Evolutionary conservation across 2,888 invertebrate genomes (phyloP).

Genomic region (Ichneumoninae sp.): DNA sequence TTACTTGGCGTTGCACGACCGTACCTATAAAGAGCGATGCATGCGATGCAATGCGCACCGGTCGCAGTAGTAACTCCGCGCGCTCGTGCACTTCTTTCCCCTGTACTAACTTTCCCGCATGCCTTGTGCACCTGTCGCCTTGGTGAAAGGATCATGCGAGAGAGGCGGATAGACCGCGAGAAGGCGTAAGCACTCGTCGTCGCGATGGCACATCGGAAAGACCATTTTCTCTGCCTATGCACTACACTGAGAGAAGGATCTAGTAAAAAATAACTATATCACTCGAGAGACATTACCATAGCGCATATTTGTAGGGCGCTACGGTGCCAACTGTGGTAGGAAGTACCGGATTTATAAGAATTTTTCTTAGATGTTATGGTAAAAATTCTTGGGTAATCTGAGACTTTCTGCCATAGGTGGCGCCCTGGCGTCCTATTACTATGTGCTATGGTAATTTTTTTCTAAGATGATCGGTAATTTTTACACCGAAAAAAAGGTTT

Average conservation of each 20-base stretch:
- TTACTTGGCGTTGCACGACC: slow-evolving; percentile 39
- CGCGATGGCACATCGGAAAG: slow-evolving; percentile 40
- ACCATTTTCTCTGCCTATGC: not conserved
- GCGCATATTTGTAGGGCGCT: too few relatives aligned
- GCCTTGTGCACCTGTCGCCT: slow-evolving; percentile 76
- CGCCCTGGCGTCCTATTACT: too few relatives aligned
- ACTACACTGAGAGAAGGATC: not conserved
- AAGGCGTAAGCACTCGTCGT: slow-evolving; percentile 22
- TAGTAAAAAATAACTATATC: too few relatives aligned
- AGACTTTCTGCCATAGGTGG: too few relatives aligned
- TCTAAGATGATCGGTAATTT: too few relatives aligned
- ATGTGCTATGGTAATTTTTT: too few relatives aligned
- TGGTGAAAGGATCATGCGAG: slow-evolving; percentile 77
- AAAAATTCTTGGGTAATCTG: too few relatives aligned
- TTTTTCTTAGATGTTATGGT: too few relatives aligned
- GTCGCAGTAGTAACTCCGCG: slow-evolving; percentile 25
- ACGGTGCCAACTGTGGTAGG: too few relatives aligned
- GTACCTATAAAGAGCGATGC: slow-evolving; percentile 26
- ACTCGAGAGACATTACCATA: too few relatives aligned
- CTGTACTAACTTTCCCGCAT: slow-evolving; percentile 73
- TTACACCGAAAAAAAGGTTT: too few relatives aligned
- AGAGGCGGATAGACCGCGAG: slow-evolving; percentile 15
- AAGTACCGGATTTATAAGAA: too few relatives aligned
- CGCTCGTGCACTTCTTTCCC: slow-evolving; percentile 61
- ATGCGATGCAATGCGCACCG: slow-evolving; percentile 40